phyloP scores from a whole-genome alignment of 2,888 invertebrate genomes.

The Tenodera sinensis region DNA sequence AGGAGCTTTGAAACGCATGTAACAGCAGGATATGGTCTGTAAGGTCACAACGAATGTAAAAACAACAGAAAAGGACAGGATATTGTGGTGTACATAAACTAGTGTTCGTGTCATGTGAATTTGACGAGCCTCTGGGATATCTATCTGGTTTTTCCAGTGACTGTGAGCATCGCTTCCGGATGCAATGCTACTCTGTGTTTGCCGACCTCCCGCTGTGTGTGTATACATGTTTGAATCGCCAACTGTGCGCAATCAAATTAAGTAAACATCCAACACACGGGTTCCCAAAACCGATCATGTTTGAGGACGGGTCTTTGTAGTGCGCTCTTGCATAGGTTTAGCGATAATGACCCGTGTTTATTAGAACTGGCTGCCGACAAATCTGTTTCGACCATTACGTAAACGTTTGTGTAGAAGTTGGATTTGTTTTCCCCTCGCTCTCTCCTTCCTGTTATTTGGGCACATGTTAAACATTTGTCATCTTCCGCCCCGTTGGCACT shows the following conservation, averaged over 20 bases:
- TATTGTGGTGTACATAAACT: too few species aligned
- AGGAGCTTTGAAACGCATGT: too few species aligned
- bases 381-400: background rate
- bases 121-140: background rate
- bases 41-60: too few species aligned
- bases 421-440: background rate
- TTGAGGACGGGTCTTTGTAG: slow-evolving; percentile 12
- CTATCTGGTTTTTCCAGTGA: background rate
- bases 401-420: background rate
- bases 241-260: slow-evolving; percentile 29
- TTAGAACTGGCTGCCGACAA: background rate
- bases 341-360: slow-evolving; percentile 11
- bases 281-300: background rate
- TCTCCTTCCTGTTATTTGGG: background rate
- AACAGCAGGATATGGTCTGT: too few species aligned
- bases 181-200: background rate
- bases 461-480: background rate
- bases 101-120: background rate
- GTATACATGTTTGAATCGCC: slow-evolving; percentile 28
- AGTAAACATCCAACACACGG: slow-evolving; percentile 25
- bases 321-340: slow-evolving; percentile 19
- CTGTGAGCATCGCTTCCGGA: background rate
- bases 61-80: too few species aligned
- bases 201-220: slow-evolving; percentile 1
- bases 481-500: background rate